Evolutionary conservation across 1,140 invertebrate species (phyloP).

Genomic region (Cephus cinctus): DNA sequence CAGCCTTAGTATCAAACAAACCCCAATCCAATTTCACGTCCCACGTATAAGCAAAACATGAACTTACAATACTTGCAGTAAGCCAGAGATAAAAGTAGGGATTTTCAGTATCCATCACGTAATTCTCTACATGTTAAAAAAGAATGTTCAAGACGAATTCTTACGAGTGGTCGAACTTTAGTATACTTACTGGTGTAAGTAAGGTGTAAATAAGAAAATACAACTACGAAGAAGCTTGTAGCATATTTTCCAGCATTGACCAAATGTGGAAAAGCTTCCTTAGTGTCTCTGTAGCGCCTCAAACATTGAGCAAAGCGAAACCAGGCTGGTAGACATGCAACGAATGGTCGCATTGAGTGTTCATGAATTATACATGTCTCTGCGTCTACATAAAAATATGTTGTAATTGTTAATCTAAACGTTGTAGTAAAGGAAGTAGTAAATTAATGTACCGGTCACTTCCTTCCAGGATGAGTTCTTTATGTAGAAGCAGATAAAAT

Average conservation of each 20-base stretch:
- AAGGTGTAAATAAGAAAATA: constrained; percentile 64
- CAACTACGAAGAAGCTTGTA: constrained; percentile 75
- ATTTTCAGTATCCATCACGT: constrained; percentile 65
- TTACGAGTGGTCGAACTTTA: neutral
- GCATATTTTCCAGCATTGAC: constrained; percentile 84
- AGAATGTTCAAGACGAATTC: neutral
- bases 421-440: neutral
- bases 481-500: constrained; percentile 67
- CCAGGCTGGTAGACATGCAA: constrained; percentile 80
- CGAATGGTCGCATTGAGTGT: constrained; percentile 60
- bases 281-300: constrained; percentile 68
- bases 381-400: constrained; percentile 40
- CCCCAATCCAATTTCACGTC: constrained; percentile 99
- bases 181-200: constrained; percentile 54
- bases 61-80: constrained; percentile 71
- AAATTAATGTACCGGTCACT: constrained; percentile 35
- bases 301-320: constrained; percentile 86
- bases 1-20: constrained; percentile 83
- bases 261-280: constrained; percentile 69
- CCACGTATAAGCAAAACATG: constrained; percentile 88
- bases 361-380: constrained; percentile 51
- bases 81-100: constrained; percentile 84
- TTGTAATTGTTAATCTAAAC: neutral
- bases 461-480: constrained; percentile 53
- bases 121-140: constrained; percentile 56